phyloP scores from a whole-genome alignment of 2,888 invertebrate genomes.

The Phalera bucephala region DNA sequence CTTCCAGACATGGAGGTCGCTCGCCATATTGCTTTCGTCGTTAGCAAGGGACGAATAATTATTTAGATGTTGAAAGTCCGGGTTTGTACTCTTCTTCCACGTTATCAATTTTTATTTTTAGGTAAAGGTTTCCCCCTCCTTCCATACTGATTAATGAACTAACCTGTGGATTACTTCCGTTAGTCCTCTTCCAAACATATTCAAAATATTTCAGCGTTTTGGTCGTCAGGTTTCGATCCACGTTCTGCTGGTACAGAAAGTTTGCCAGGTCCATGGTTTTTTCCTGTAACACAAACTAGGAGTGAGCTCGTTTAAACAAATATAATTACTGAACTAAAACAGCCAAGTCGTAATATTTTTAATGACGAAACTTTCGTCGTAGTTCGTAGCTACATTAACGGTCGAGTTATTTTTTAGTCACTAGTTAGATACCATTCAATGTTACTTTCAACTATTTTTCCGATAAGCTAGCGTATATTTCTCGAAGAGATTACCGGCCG shows the following conservation, averaged over 20 bases:
- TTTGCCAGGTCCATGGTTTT: slow-evolving; percentile 69
- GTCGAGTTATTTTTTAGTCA: slow-evolving; percentile 17
- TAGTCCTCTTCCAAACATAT: slow-evolving; percentile 79
- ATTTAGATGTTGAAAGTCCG: no score
- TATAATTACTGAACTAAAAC: slow-evolving; percentile 49
- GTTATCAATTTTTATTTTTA: no score
- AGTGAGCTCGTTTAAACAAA: slow-evolving; percentile 61
- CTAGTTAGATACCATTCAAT: slow-evolving; percentile 29
- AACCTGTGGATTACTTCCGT: slow-evolving; percentile 75
- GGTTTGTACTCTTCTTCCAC: no score
- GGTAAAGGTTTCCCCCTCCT: no score
- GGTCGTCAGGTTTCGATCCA: slow-evolving; percentile 60
- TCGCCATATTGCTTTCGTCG: no score
- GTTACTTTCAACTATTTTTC: slow-evolving; percentile 12
- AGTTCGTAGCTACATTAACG: slow-evolving; percentile 17
- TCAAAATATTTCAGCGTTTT: slow-evolving; percentile 77
- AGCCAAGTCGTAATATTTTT: slow-evolving; percentile 53
- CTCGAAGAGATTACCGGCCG: not conserved
- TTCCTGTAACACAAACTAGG: slow-evolving; percentile 55
- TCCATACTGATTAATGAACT: no score
- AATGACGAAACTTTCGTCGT: slow-evolving; percentile 55
- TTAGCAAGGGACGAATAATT: no score
- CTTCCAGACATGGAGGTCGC: no score
- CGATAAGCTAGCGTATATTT: not conserved
- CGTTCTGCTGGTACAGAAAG: slow-evolving; percentile 72